Conservation (phyloP, 2,888 invertebrate species). For the Leucoptera coffeella region DNA sequence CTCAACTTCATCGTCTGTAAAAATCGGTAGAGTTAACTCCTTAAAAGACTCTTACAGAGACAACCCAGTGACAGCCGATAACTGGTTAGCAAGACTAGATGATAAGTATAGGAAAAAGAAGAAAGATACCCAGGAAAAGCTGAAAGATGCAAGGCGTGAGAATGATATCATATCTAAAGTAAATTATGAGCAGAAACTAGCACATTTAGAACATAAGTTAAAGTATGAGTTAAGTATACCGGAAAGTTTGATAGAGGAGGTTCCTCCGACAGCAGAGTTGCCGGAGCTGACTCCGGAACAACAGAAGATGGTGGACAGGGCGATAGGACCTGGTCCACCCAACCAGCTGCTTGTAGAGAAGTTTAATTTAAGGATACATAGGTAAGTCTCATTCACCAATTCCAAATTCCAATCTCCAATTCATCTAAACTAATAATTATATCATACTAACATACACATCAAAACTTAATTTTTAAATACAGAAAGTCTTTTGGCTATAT, state of each 20-base stretch:
- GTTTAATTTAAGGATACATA: conserved; percentile 42
- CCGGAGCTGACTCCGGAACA: conserved; percentile 65
- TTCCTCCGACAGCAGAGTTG: conserved; percentile 31
- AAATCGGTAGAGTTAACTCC: conserved; percentile 45
- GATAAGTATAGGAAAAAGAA: conserved; percentile 35
- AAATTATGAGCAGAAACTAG: conserved; percentile 34
- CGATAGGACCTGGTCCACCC: conserved; percentile 52
- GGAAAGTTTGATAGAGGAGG: conserved; percentile 38
- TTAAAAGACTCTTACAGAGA: conserved; percentile 51
- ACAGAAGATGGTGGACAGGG: conserved; percentile 48
- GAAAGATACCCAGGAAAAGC: conserved; percentile 27
- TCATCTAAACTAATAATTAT: too few species aligned
- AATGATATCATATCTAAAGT: conserved; percentile 39
- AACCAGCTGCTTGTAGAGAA: conserved; percentile 60
- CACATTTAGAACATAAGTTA: conserved; percentile 31
- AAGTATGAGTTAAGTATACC: conserved; percentile 43
- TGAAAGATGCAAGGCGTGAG: conserved; percentile 37
- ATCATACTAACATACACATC: too few species aligned
- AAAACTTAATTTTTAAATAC: too few species aligned
- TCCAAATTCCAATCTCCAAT: too few species aligned
- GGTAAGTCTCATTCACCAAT: conserved; percentile 13
- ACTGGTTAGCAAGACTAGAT: conserved; percentile 50
- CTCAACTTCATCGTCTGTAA: conserved; percentile 28
- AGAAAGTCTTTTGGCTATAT: too few species aligned
- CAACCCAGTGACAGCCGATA: conserved; percentile 32